A percentile compares a stretch with the other conserved stretches of the same genome.
Conservation (phyloP, 2,888 invertebrate species). For the Tupiocoris notatus region DNA sequence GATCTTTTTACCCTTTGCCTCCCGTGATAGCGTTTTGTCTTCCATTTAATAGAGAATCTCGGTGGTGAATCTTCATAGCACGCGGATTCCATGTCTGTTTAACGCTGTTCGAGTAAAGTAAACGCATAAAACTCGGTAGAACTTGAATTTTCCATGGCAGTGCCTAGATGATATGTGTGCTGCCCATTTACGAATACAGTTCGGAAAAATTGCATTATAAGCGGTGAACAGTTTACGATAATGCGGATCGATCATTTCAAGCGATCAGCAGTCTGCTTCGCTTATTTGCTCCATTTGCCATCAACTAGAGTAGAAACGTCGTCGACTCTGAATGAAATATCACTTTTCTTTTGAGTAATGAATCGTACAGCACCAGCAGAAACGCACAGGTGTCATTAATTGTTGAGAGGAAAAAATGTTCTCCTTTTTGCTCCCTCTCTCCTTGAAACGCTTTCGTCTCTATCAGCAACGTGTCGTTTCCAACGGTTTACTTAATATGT, state of each 20-base stretch:
- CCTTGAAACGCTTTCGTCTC: too few species aligned
- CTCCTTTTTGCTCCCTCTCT: too few species aligned
- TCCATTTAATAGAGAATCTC: neutral
- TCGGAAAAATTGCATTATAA: too few species aligned
- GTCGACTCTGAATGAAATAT: constrained; percentile 26
- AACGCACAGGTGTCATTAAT: neutral
- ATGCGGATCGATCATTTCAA: constrained; percentile 22
- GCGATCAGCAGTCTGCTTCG: neutral
- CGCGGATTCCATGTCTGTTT: neutral
- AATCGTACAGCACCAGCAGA: constrained; percentile 8
- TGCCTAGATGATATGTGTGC: too few species aligned
- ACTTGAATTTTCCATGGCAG: too few species aligned
- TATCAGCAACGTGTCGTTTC: too few species aligned
- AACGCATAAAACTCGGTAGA: neutral
- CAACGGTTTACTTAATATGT: too few species aligned
- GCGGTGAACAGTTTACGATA: neutral
- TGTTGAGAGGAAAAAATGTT: neutral
- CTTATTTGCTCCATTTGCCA: neutral
- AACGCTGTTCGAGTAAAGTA: neutral
- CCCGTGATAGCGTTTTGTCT: neutral
- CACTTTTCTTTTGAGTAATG: constrained; percentile 28
- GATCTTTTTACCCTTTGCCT: neutral
- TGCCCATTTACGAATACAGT: too few species aligned
- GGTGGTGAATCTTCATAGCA: neutral
- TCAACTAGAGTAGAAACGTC: neutral